phyloP scores from a whole-genome alignment of 2,113 vertebrate species.

The Myiopsitta monachus region DNA sequence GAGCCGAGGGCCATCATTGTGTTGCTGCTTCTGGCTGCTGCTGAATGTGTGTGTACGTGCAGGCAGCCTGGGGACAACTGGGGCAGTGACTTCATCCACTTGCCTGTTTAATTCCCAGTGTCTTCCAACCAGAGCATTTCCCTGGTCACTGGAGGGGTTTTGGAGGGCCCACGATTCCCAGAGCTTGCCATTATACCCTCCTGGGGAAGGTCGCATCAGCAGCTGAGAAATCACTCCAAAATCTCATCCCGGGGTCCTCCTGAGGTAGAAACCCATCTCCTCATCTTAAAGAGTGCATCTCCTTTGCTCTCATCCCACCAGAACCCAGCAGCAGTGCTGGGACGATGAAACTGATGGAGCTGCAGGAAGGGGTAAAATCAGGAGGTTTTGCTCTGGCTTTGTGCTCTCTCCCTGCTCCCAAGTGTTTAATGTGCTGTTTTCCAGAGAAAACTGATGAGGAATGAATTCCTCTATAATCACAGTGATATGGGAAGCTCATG shows the following conservation, averaged over 20 bases:
- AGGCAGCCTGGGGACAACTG: not conserved
- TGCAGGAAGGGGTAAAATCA: not conserved
- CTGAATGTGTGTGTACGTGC: fast-evolving
- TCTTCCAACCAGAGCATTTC: not conserved
- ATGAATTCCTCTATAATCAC: not conserved
- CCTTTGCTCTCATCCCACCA: not conserved
- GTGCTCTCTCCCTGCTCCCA: not conserved
- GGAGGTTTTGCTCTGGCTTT: not conserved
- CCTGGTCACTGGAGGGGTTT: fast-evolving
- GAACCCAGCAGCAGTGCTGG: not conserved
- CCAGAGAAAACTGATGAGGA: fast-evolving
- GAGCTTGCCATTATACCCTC: not conserved
- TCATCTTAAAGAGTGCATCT: not conserved
- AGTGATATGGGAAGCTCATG: fast-evolving
- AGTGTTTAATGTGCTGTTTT: not conserved
- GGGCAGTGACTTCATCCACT: fast-evolving
- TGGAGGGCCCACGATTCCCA: not conserved
- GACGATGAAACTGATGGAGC: not conserved
- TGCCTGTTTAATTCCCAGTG: not conserved
- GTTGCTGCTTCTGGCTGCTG: fast-evolving
- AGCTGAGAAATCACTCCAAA: not conserved
- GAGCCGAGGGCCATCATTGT: fast-evolving
- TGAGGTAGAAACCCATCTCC: not conserved
- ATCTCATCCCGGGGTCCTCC: not conserved
- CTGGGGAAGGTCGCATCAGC: not conserved